Evolutionary conservation across 2,797 vertebrate species (phyloP).

Genomic region (Macropus fuliginosus): DNA sequence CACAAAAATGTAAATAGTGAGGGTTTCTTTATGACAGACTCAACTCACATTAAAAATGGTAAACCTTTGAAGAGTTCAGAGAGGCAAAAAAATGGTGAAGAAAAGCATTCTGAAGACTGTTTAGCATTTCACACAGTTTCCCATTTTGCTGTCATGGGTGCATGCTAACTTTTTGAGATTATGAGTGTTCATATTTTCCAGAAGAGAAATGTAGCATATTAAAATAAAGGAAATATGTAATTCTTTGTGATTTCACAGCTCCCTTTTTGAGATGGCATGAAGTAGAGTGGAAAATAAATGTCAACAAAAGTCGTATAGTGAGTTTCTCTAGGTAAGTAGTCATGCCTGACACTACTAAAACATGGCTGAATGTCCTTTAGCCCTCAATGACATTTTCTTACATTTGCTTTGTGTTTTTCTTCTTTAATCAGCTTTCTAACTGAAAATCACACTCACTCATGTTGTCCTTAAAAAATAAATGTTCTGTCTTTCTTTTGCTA

Average conservation of each 20-base stretch:
- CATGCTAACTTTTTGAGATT: constrained; percentile 42
- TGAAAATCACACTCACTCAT: background rate
- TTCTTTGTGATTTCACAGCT: constrained; percentile 43
- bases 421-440: background rate
- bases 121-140: constrained; percentile 49
- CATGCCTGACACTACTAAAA: background rate
- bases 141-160: constrained; percentile 35
- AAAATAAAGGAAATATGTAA: constrained; percentile 26
- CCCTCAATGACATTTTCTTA: background rate
- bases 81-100: constrained; percentile 50
- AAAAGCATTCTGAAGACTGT: background rate
- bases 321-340: background rate
- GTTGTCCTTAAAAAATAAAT: background rate
- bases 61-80: constrained; percentile 39
- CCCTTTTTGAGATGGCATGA: constrained; percentile 10
- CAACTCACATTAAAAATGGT: constrained; percentile 22
- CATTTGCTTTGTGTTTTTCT: background rate
- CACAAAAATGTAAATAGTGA: constrained; percentile 53
- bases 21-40: constrained; percentile 66
- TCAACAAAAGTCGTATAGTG: background rate
- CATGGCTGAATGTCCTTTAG: background rate
- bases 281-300: constrained; percentile 3
- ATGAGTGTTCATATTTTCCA: constrained; percentile 24
- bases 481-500: background rate
- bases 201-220: background rate